Percentiles rank a stretch among this genome's conserved stretches.
Evolutionary conservation across 2,888 invertebrate genomes (phyloP).

Genomic region (Lasioglossum leucozonium): DNA sequence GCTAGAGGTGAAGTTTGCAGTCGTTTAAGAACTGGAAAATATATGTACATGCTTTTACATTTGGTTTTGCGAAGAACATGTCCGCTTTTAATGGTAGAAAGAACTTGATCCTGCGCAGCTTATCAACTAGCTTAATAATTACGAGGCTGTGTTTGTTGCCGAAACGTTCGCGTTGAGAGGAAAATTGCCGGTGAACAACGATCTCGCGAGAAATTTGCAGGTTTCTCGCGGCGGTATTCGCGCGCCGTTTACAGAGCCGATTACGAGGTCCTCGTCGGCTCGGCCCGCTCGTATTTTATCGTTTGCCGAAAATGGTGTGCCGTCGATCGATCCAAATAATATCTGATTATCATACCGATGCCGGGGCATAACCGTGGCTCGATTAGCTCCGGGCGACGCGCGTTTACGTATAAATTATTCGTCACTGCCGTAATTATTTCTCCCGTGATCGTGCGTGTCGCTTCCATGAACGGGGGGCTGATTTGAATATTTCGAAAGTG

Average conservation of each 20-base stretch:
- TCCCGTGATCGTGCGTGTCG: constrained; percentile 66
- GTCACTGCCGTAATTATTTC: constrained; percentile 74
- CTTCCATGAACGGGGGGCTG: constrained; percentile 71
- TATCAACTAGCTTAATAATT: too few relatives aligned
- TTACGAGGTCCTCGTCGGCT: constrained; percentile 40
- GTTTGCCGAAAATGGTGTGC: constrained; percentile 5
- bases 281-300: constrained; percentile 30
- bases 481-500: constrained; percentile 76
- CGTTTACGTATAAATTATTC: constrained; percentile 74
- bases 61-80: too few relatives aligned
- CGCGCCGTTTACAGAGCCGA: constrained; percentile 25
- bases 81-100: too few relatives aligned
- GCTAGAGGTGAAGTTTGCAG: too few relatives aligned
- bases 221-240: background rate
- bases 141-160: too few relatives aligned
- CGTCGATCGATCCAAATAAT: constrained; percentile 66
- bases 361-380: constrained; percentile 50
- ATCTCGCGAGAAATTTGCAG: constrained; percentile 14
- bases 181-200: background rate
- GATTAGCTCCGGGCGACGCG: constrained; percentile 66
- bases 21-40: too few relatives aligned
- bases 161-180: background rate
- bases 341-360: constrained; percentile 65
- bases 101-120: too few relatives aligned
- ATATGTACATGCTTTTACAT: too few relatives aligned